Conservation (phyloP, 2,113 vertebrate genomes). For the Glareola pratincola region DNA sequence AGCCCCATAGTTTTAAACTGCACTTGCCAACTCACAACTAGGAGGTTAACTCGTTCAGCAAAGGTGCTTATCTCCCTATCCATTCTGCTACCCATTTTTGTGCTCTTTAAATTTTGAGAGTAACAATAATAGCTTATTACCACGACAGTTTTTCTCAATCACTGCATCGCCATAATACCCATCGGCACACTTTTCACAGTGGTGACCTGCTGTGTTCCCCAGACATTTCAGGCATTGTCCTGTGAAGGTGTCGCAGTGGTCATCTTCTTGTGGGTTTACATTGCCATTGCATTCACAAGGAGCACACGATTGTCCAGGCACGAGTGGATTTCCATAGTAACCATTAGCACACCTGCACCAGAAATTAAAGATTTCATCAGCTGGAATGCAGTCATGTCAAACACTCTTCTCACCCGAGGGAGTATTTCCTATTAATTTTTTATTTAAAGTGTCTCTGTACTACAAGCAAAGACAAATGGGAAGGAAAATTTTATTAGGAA, state of each 20-base stretch:
- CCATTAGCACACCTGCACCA: slow-evolving; percentile 86
- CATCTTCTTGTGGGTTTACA: slow-evolving; percentile 73
- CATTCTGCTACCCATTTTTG: not conserved
- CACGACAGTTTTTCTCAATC: slow-evolving; percentile 78
- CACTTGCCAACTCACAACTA: not conserved
- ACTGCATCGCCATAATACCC: slow-evolving; percentile 89
- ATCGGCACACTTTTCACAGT: slow-evolving; percentile 84
- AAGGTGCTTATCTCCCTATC: not conserved
- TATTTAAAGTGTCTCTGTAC: not conserved
- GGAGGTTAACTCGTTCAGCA: not conserved
- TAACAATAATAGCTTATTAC: slow-evolving; percentile 74
- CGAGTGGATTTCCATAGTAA: slow-evolving; percentile 86
- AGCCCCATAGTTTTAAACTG: not conserved
- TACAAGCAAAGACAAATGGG: not conserved
- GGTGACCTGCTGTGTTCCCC: slow-evolving; percentile 79
- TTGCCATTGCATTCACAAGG: slow-evolving; percentile 88
- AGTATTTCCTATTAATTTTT: not conserved
- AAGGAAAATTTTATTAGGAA: not conserved
- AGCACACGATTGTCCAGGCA: slow-evolving; percentile 78
- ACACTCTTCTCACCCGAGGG: not conserved
- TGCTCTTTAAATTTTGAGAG: not conserved
- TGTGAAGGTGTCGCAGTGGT: slow-evolving; percentile 79
- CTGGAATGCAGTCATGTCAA: not conserved
- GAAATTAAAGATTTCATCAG: not conserved
- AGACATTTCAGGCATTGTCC: slow-evolving; percentile 89